phyloP scores from a whole-genome alignment of 2,888 invertebrate genomes.

The Mystacides longicornis region DNA sequence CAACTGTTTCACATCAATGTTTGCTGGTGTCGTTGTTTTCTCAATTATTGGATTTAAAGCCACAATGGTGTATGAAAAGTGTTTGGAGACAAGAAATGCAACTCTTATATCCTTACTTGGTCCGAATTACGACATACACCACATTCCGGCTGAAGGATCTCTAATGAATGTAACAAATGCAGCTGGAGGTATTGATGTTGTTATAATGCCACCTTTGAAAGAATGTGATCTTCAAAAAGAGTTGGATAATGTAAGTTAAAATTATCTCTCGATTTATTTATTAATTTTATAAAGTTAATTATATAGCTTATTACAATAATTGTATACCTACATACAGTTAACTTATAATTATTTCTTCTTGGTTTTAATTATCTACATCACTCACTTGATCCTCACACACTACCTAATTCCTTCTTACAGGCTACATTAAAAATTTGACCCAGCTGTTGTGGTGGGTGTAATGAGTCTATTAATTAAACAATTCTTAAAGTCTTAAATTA shows the following conservation, averaged over 20 bases:
- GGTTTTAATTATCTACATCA: no score
- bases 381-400: no score
- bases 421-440: no score
- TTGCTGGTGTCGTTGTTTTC: slow-evolving; percentile 93
- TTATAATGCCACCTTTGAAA: slow-evolving; percentile 61
- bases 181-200: slow-evolving; percentile 49
- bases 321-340: no score
- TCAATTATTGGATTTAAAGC: slow-evolving; percentile 92
- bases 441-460: no score
- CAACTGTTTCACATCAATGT: slow-evolving; percentile 93
- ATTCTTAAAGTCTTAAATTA: no score
- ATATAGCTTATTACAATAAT: background rate
- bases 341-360: no score
- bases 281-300: background rate
- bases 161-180: slow-evolving; percentile 44
- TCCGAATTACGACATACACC: slow-evolving; percentile 38
- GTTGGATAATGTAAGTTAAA: slow-evolving; percentile 71
- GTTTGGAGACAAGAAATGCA: slow-evolving; percentile 55
- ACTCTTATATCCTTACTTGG: slow-evolving; percentile 55
- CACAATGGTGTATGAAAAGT: slow-evolving; percentile 73
- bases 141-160: slow-evolving; percentile 51
- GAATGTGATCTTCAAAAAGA: slow-evolving; percentile 80
- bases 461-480: no score
- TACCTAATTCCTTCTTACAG: no score
- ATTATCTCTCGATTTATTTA: background rate